Evolutionary conservation across 2,888 invertebrate species (phyloP).

Genomic region (Phasia obesa): DNA sequence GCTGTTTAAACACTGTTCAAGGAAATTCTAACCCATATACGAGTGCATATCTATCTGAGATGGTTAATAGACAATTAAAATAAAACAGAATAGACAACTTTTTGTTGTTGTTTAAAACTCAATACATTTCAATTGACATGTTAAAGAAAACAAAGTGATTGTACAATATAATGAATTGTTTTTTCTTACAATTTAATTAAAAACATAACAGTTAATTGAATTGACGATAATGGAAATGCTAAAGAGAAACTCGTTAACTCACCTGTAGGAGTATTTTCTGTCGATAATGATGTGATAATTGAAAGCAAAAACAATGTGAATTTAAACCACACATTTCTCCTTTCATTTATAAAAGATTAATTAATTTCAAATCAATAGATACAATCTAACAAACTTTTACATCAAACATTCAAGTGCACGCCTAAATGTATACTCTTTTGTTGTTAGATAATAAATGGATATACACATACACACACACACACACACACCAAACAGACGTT

Average conservation of each 20-base stretch:
- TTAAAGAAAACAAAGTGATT: conserved; percentile 36
- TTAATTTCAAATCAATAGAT: conserved; percentile 67
- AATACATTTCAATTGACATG: conserved; percentile 25
- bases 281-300: conserved; percentile 47
- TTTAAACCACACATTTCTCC: conserved; percentile 50
- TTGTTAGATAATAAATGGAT: neutral
- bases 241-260: conserved; percentile 33
- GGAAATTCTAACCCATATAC: conserved; percentile 19
- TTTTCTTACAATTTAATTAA: conserved; percentile 55
- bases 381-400: conserved; percentile 42
- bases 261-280: conserved; percentile 7
- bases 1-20: neutral
- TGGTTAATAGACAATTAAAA: conserved; percentile 26
- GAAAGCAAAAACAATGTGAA: conserved; percentile 19
- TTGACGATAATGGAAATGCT: conserved; percentile 42
- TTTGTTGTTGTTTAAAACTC: conserved; percentile 14
- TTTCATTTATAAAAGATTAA: conserved; percentile 57
- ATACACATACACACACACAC: no score
- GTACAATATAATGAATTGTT: conserved; percentile 14
- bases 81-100: neutral
- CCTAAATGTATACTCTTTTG: conserved; percentile 37
- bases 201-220: conserved; percentile 68
- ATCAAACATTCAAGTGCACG: neutral
- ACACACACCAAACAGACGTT: no score
- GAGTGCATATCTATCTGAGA: conserved; percentile 31